Conservation (phyloP, 2,113 vertebrate genomes). For the Pycnonotus jocosus region DNA sequence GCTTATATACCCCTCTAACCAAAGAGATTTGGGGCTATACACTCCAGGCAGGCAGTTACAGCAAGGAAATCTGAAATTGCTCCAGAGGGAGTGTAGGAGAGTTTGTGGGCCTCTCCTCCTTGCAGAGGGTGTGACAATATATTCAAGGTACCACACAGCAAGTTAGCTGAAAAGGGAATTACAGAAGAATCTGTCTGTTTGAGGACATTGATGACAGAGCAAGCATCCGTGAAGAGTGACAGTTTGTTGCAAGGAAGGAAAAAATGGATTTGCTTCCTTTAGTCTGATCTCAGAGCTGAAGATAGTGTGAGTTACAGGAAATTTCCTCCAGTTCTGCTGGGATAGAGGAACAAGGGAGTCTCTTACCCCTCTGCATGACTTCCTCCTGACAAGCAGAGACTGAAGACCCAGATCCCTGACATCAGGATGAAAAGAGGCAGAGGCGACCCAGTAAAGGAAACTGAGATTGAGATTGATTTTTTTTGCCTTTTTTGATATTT, state of each 20-base stretch:
- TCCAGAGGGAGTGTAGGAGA: background rate
- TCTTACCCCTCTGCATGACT: background rate
- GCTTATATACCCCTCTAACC: background rate
- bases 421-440: background rate
- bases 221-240: background rate
- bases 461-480: background rate
- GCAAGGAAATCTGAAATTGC: background rate
- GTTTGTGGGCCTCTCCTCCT: background rate
- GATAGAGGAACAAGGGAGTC: background rate
- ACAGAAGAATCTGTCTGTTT: background rate
- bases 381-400: background rate
- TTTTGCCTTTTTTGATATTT: background rate
- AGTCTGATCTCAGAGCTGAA: background rate
- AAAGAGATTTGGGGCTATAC: background rate
- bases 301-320: background rate
- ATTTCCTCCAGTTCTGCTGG: background rate
- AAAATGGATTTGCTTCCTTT: background rate
- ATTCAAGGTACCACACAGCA: background rate
- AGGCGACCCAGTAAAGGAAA: background rate
- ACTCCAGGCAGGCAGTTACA: background rate
- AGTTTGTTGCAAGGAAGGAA: background rate
- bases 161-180: background rate
- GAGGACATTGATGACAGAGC: background rate
- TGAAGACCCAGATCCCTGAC: background rate
- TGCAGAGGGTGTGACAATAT: background rate